Evolutionary conservation across 2,888 invertebrate species (phyloP).

Genomic region (Drosophila antonietae): DNA sequence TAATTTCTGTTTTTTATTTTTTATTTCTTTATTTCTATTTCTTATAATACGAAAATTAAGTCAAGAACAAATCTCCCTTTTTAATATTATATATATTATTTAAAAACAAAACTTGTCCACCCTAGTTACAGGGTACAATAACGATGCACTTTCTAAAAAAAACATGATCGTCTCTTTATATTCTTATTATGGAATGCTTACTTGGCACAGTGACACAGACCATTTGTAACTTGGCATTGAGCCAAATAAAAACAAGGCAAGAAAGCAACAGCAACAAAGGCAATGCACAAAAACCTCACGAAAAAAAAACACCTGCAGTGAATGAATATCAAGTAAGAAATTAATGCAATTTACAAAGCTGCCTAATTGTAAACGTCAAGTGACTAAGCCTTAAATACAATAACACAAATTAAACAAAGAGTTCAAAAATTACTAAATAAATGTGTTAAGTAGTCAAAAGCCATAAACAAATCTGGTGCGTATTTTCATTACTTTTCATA

Average conservation of each 20-base stretch:
- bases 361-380: conserved; percentile 36
- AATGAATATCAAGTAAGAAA: conserved; percentile 26
- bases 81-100: too few species aligned
- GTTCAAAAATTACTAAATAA: conserved; percentile 43
- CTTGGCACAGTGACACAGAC: conserved; percentile 48
- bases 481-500: conserved; percentile 52
- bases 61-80: too few species aligned
- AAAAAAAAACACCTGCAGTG: conserved; percentile 12
- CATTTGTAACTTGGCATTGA: conserved; percentile 51
- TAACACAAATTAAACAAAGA: conserved; percentile 20
- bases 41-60: too few species aligned
- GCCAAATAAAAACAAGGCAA: conserved; percentile 39
- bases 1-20: too few species aligned
- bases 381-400: conserved; percentile 25
- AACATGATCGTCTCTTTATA: conserved; percentile 5
- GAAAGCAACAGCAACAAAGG: conserved; percentile 3
- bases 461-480: conserved; percentile 49
- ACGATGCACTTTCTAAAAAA: not conserved
- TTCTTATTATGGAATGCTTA: conserved; percentile 28
- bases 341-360: conserved; percentile 20
- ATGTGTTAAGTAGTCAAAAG: conserved; percentile 59
- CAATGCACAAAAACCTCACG: not conserved
- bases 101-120: too few species aligned
- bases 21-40: too few species aligned
- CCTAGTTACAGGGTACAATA: conserved; percentile 9